Evolutionary conservation across 2,888 invertebrate species (phyloP), one percentile per base, ranked within the genome.

Genomic region (Strigamia crassipes): DNA sequence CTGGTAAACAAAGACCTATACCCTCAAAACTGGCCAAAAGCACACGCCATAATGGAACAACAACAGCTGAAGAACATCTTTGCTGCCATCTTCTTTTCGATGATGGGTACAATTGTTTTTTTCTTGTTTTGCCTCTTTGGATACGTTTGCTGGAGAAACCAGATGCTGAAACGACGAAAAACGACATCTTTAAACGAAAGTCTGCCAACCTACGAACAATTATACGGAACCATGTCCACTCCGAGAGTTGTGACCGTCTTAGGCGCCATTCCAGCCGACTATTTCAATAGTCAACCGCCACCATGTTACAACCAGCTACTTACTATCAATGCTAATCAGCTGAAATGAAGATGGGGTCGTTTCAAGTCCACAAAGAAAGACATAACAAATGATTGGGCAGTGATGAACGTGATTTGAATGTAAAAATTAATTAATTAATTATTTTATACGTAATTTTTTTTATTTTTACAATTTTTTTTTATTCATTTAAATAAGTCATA

Each of bases 91-190:
- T 66, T 66, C 21, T 66, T 66, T 21, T 66, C 61, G 6, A 66
- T 66, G 61, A 23, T 66, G 61, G 61, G 18, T 21, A 66, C 61
- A 21, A 23, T 66, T 12, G 3, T 66, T 5, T 23, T 66, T 23
- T 66, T 66, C 61, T 12, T 66, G 23, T 21, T 66, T 23, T 66
- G 61, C 23, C 23, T 66, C 10, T 23, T 66, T 12, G 61, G 61
- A 23, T 66, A 66, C 23, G 61, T 66, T 66, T 66, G 61, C 21
- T 66, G 61, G 61, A 66, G 21, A 66, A 66, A 66, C 23, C n/a
- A 9, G 23, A 66, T 4, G 8, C 12, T 66, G 23, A 66, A 66
- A 23, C 1, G 23, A 5, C 6, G 21, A 23, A 23, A 66, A 21
- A 23, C 6, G 1, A 23, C 21, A 21, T 9, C 10, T 66, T 21